Conservation (phyloP, 1,140 invertebrate genomes). For the Nomia melanderi region DNA sequence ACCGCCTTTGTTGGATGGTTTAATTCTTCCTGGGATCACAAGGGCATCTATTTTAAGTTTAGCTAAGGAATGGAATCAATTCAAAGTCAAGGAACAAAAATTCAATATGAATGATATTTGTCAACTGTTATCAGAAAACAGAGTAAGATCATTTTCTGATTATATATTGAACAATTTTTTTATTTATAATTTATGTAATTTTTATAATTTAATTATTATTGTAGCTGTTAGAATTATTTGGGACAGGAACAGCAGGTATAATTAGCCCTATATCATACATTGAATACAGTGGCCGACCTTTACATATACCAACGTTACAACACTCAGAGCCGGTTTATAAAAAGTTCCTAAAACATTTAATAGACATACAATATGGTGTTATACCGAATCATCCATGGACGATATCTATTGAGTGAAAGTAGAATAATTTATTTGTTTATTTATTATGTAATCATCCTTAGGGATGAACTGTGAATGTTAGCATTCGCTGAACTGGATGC, state of each 20-base stretch:
- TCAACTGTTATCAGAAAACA: conserved; percentile 88
- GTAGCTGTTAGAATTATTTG: conserved; percentile 96
- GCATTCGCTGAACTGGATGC: background rate
- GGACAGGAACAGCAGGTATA: conserved; percentile 95
- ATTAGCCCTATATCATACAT: conserved; percentile 94
- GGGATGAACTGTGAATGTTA: background rate
- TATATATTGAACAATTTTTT: background rate
- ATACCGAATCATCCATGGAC: conserved; percentile 89
- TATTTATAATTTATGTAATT: background rate
- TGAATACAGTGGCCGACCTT: conserved; percentile 84
- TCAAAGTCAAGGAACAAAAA: conserved; percentile 90
- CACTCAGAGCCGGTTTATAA: conserved; percentile 86
- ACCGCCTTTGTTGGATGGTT: conserved; percentile 91
- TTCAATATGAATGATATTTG: conserved; percentile 94
- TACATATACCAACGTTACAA: conserved; percentile 89
- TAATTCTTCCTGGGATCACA: conserved; percentile 97
- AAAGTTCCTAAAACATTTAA: conserved; percentile 86
- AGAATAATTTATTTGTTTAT: conserved; percentile 9
- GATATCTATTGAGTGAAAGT: conserved; percentile 78
- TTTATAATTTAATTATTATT: conserved; percentile 58
- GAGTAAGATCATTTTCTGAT: conserved; percentile 84
- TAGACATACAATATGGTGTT: conserved; percentile 93
- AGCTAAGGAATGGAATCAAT: conserved; percentile 91
- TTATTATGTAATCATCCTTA: conserved; percentile 1
- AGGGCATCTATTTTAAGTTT: conserved; percentile 93